Evolutionary conservation across 1,140 invertebrate genomes (phyloP), one percentile per base, ranked within the genome.

Genomic region (Daktulosphaira vitifoliae): DNA sequence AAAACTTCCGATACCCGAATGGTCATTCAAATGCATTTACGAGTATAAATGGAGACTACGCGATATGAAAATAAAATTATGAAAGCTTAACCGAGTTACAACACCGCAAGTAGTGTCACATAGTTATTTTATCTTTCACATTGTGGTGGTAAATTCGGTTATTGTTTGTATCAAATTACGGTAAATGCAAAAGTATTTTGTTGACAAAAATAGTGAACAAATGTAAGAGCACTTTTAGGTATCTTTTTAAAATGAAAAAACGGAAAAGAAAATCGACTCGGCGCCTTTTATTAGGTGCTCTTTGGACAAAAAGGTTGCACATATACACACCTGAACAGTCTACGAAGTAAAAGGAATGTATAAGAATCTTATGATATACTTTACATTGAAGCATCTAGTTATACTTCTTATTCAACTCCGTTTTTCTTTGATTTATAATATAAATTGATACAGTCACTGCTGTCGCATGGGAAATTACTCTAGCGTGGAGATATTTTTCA

Each of bases 91-190:
- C 42, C 42, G 13, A 48, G 56, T 62, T 62, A 62, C 56, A 23
- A 46, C 56, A 23, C 13, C 25, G 2, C 18, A 16, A 11, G n/a
- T 33, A 6, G 11, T 33, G 23, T 44, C 51, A 23, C 20, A 56
- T 33, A 33, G 11, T 33, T 6, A 33, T 33, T 6, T 6, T 33
- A 33, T 33, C n/a, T n/a, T n/a, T n/a, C 5, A 11, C 29, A 11
- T 33, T 33, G 29, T 11, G 29, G 54, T 44, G 39, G 25, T 38
- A 37, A 59, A 59, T 59, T 59, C 38, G 22, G 54, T 46, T 62
- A 62, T 62, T 62, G 26, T 25, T 48, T 18, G 56, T 46, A 62
- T 62, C 56, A 39, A 62, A 62, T 62, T 62, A 62, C 56, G 22
- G 48, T 50, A 26, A 3, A 23, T 15, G 33, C 29, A n/a, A 25